phyloP scores from a whole-genome alignment of 1,140 invertebrate genomes.

The Psix sp. region DNA sequence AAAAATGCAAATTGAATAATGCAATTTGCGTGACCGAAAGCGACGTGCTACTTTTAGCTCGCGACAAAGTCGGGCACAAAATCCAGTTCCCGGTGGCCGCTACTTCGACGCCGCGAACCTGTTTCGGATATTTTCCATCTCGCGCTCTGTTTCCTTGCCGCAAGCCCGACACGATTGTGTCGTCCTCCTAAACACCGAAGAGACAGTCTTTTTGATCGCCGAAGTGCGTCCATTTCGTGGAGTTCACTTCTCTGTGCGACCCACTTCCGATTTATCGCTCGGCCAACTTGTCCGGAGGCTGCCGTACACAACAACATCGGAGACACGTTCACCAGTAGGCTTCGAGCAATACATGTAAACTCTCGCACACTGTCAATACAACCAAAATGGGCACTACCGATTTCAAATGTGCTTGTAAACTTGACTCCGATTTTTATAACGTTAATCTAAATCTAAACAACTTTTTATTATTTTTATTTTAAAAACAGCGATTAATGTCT shows the following conservation, averaged over 20 bases:
- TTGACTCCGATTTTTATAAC: too few species aligned
- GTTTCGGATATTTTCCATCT: slow-evolving; percentile 61
- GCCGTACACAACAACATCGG: slow-evolving; percentile 23
- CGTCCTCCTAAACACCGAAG: slow-evolving; percentile 52
- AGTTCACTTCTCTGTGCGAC: slow-evolving; percentile 56
- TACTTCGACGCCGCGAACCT: slow-evolving; percentile 38
- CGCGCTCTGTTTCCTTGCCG: slow-evolving; percentile 63
- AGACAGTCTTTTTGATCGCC: slow-evolving; percentile 58
- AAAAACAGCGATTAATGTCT: too few species aligned
- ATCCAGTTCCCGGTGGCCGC: slow-evolving; percentile 45
- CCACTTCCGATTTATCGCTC: slow-evolving; percentile 62
- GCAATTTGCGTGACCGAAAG: slow-evolving; percentile 11
- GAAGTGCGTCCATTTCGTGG: slow-evolving; percentile 59
- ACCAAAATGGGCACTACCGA: too few species aligned
- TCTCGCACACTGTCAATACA: slow-evolving; percentile 9
- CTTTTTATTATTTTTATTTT: too few species aligned
- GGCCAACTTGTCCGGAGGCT: slow-evolving; percentile 36
- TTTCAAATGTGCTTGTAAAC: too few species aligned
- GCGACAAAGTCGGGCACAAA: slow-evolving; percentile 46
- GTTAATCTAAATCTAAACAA: too few species aligned
- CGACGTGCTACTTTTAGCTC: slow-evolving; percentile 38
- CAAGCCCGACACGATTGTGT: slow-evolving; percentile 52
- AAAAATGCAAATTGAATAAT: slow-evolving; percentile 16
- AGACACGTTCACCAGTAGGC: too few species aligned
- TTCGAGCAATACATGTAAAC: slow-evolving; percentile 10